These are phyloP conservation scores for Triplophysa siluroides DNA, from an alignment of 2,113 vertebrate species.

Conservation along the genomic window DNA sequence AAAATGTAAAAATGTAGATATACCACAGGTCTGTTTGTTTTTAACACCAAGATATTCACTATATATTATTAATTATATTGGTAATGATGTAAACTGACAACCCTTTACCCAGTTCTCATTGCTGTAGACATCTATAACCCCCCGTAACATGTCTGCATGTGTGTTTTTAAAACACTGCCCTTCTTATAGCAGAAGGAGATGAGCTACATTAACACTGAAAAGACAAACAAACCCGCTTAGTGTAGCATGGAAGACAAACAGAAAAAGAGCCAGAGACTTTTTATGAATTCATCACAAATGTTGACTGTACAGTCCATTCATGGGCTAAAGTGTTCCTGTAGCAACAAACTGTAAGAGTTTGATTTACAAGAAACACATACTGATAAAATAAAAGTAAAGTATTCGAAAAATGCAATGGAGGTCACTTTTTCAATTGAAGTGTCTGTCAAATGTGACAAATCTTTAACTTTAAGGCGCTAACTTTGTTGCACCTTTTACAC, in stretches of 20 bases:
- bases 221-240: conserved; percentile 43
- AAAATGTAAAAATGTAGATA: too few species aligned
- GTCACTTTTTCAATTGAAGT: too few species aligned
- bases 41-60: not conserved
- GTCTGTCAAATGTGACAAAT: too few species aligned
- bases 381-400: too few species aligned
- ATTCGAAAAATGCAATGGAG: too few species aligned
- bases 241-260: conserved; percentile 27
- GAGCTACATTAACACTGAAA: conserved; percentile 55
- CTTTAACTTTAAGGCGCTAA: too few species aligned
- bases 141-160: not conserved
- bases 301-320: conserved; percentile 15
- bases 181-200: conserved; percentile 54
- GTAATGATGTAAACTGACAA: not conserved
- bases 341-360: too few species aligned
- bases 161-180: conserved; percentile 30
- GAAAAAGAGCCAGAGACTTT: not conserved
- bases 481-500: too few species aligned
- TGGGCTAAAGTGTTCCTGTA: not conserved
- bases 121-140: not conserved
- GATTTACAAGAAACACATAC: too few species aligned
- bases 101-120: too few species aligned
- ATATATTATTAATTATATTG: not conserved
- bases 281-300: conserved; percentile 17
- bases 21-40: not conserved